These are phyloP conservation scores for Sylvilagus floridanus DNA, from an alignment of 2,797 vertebrate genomes.

Conservation along the genomic window DNA sequence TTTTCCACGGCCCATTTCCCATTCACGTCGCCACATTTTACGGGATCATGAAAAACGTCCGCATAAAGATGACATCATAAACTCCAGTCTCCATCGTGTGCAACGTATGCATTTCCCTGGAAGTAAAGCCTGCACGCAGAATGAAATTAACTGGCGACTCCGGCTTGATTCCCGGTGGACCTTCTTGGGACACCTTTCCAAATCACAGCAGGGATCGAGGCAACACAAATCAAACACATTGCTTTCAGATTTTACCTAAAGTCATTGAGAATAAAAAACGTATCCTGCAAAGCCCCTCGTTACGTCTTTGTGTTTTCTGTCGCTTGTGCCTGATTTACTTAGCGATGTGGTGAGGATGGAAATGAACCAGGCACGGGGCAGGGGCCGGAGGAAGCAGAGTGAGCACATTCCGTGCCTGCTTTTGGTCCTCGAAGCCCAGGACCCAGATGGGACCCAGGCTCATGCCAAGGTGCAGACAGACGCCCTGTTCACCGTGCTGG, in stretches of 20 bases:
- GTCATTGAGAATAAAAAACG: background rate
- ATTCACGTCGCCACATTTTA: background rate
- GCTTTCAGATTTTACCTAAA: slow-evolving; percentile 8
- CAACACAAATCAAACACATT: slow-evolving; percentile 27
- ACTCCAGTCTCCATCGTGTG: background rate
- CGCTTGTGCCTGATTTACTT: background rate
- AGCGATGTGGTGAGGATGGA: background rate
- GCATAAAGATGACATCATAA: background rate
- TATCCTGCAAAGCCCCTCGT: fast-evolving
- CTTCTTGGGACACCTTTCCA: background rate
- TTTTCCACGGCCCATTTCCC: background rate
- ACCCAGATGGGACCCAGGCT: fast-evolving
- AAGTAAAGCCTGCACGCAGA: background rate
- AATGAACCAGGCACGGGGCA: fast-evolving
- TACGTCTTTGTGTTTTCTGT: background rate
- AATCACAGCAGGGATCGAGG: background rate
- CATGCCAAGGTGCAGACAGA: background rate
- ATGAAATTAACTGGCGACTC: background rate
- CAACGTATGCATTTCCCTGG: background rate
- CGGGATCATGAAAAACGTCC: background rate
- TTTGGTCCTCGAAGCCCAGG: fast-evolving
- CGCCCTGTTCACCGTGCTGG: fast-evolving
- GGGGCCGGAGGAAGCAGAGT: fast-evolving
- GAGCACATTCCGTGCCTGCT: fast-evolving
- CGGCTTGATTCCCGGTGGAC: background rate